Evolutionary conservation across 2,797 vertebrate genomes (phyloP).

Genomic region (Mormyrus hasselquistii): DNA sequence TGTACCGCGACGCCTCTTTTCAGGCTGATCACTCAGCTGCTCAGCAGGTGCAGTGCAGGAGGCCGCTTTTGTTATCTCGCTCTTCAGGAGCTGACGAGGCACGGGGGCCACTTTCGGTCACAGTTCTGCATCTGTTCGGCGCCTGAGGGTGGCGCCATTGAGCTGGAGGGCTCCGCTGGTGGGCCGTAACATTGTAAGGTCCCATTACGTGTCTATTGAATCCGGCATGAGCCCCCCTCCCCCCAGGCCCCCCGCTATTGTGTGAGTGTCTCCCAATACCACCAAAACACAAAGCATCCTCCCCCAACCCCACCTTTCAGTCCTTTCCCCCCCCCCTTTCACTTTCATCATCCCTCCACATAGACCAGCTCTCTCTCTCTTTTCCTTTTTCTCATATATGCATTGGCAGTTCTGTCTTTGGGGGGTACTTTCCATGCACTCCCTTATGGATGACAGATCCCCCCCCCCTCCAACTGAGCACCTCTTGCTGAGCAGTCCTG

Average conservation of each 20-base stretch:
- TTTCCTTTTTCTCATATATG: slow-evolving; percentile 25
- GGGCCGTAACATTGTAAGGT: slow-evolving; percentile 41
- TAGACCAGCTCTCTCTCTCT: background rate
- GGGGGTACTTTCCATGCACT: background rate
- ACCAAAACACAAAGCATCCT: slow-evolving; percentile 14
- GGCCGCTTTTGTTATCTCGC: slow-evolving; percentile 91
- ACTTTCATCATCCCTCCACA: background rate
- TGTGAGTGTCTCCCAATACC: slow-evolving; percentile 23
- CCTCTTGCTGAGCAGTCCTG: background rate
- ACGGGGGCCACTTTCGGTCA: slow-evolving; percentile 41
- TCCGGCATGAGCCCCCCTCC: slow-evolving; percentile 46
- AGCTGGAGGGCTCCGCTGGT: background rate
- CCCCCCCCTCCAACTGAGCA: background rate
- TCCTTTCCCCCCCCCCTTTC: background rate
- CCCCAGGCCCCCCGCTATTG: slow-evolving; percentile 34
- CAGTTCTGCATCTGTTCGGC: slow-evolving; percentile 11
- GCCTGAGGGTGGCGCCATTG: background rate
- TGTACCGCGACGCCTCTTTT: slow-evolving; percentile 86
- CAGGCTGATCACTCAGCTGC: slow-evolving; percentile 85
- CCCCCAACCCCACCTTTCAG: slow-evolving; percentile 14
- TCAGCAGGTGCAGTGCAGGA: slow-evolving; percentile 88
- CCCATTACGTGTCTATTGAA: slow-evolving; percentile 75
- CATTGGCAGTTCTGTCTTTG: background rate
- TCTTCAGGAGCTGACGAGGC: slow-evolving; percentile 97
- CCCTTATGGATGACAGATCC: background rate